Evolutionary conservation across 2,797 vertebrate genomes (phyloP), one percentile per base, ranked within the genome.

Genomic region (Falco columbarius): DNA sequence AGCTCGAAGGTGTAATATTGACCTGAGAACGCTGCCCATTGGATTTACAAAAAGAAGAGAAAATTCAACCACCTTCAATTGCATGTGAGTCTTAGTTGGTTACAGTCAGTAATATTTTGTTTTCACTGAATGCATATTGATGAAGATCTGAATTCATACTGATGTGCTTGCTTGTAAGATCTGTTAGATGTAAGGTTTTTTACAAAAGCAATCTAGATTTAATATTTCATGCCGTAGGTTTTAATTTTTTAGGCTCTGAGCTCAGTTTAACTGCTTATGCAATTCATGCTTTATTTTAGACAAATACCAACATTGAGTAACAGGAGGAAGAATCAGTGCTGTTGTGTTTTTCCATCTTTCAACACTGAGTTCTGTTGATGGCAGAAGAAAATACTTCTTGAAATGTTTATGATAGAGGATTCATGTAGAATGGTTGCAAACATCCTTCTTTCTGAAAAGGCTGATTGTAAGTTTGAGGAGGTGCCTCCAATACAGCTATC

Each of bases 21-120:
- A 98, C 11, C 96, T 99, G 95, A 99, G 97, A 95, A 98, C 99
- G 10, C 97, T 99, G 46, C 99, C 99, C 4, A 74, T 98, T 91
- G 98, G 98, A 62, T 99, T 99, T 97, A 98, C 98, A 32, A 99
- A 98, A 96, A 99, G 99, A 92, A 98, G 90, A 97, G 99, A 99
- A 95, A 99, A 99, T 98, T 98, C 99, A 76, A 99, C 99, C 5
- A 96, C 98, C 93, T 99, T 98, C 96, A 96, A 96, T 49, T 96
- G 66, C n/a, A 97, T 88, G 99, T 99, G 98, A 97, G 98, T 98
- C 61, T 91, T 54, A 23, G 6, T 2, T 59, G 44, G 3, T 75
- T 81, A 15, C 19, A 51, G 9, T 67, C 44, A 68, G 51, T 59
- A 59, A 1, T 71, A 21, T 58, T 55, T 92, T 66, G 12, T 44